Base-by-base conservation (phyloP, 2,113 vertebrate genomes). In the Zosterops borbonicus region DNA sequence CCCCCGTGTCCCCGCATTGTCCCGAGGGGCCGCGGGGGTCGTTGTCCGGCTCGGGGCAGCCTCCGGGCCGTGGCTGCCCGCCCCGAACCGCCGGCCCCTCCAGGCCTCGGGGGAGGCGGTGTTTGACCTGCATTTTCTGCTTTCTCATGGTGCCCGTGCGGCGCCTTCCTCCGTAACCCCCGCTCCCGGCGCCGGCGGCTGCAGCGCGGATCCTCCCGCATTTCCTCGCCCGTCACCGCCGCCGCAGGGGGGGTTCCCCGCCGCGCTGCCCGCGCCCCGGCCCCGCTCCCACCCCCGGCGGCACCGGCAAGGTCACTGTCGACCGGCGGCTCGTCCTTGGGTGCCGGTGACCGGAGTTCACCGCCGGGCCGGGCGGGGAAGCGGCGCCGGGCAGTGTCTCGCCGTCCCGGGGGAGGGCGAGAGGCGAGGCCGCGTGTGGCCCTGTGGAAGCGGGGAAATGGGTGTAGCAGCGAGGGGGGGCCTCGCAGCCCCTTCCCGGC, bases 71-170 rank as follows among this genome's bases (percentile, higher is more conserved):
- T 52, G 50, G 50, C 82, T 62, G 59, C 82, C 50, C 35, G 63
- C 80, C 74, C 83, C 41, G 75, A 84, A n/a, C 90, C 46, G 55
- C 52, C 33, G 31, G 74, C 63, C 76, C 50, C 82, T 83, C 91
- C 79, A 76, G 94, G 90, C 84, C 91, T 85, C 53, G 68, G 77
- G 90, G 92, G 92, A 95, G 95, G 96, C 93, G 89, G 96, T 76
- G 96, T 95, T 85, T 97, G 97, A 97, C 97, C 97, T 97, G 98
- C 97, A 95, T 98, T 98, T 98, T 98, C 96, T 98, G 98, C 98
- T 97, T 98, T 97, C 97, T 98, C 98, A 98, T 98, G 98, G 97
- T 97, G 96, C 97, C 95, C 89, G 93, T 97, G 96, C 83, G 91
- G 77, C 93, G 94, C 93, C 80, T 92, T 93, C 95, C 90, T 94